Conservation (phyloP, 2,888 invertebrate genomes). For the Cataglyphis albicans region DNA sequence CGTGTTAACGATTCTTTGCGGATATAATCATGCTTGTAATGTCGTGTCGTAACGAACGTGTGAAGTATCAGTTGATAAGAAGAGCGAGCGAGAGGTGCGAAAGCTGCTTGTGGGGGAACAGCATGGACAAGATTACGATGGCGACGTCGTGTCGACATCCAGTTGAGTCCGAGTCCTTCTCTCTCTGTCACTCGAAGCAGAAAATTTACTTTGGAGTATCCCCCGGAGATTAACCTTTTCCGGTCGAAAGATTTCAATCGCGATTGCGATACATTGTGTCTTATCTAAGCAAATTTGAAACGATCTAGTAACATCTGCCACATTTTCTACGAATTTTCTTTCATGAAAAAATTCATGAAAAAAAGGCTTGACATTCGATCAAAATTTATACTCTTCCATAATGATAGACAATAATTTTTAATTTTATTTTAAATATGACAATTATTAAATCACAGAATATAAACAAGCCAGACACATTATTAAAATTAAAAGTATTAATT, state of each 20-base stretch:
- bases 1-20: constrained; percentile 4
- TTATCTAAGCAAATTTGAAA: neutral
- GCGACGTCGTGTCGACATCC: constrained; percentile 33
- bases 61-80: constrained; percentile 61
- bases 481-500: constrained; percentile 11
- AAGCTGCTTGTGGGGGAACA: constrained; percentile 59
- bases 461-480: too few relatives aligned
- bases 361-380: neutral
- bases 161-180: constrained; percentile 44
- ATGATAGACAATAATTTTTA: neutral
- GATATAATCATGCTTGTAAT: neutral
- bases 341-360: neutral
- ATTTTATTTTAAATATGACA: neutral
- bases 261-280: neutral
- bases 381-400: neutral
- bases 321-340: neutral
- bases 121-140: constrained; percentile 58
- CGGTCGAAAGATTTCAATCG: constrained; percentile 23
- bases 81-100: constrained; percentile 52
- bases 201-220: constrained; percentile 36
- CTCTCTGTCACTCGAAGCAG: constrained; percentile 27
- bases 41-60: neutral
- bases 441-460: neutral
- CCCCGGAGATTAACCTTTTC: constrained; percentile 35
- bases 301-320: neutral